phyloP scores from a whole-genome alignment of 2,888 invertebrate species.

The Diogma glabrata region DNA sequence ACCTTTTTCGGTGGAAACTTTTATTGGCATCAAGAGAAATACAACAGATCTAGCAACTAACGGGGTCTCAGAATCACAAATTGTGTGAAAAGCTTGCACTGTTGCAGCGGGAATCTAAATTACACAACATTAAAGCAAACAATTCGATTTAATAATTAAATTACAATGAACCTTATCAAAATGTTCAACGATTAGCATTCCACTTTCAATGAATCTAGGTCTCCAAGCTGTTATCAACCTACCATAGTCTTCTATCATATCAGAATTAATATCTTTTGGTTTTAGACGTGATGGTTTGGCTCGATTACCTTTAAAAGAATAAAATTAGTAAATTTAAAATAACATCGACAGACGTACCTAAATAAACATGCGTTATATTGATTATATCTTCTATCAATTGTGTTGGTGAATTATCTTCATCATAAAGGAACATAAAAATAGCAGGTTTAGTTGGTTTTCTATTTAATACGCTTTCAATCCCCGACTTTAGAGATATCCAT shows the following conservation, averaged over 20 bases:
- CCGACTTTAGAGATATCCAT: slow-evolving; percentile 30
- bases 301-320: slow-evolving; percentile 19
- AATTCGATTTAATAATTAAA: too few species aligned
- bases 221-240: slow-evolving; percentile 7
- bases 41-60: slow-evolving; percentile 27
- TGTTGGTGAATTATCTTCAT: slow-evolving; percentile 23
- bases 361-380: slow-evolving; percentile 26
- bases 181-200: slow-evolving; percentile 11
- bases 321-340: too few species aligned
- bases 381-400: slow-evolving; percentile 30
- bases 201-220: slow-evolving; percentile 7
- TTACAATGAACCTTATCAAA: slow-evolving; percentile 10
- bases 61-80: slow-evolving; percentile 40
- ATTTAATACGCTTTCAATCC: slow-evolving; percentile 26
- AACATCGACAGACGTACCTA: too few species aligned
- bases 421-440: slow-evolving; percentile 35
- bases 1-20: background rate
- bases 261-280: slow-evolving; percentile 13
- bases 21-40: slow-evolving; percentile 23
- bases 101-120: slow-evolving; percentile 18
- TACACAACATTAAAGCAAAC: too few species aligned
- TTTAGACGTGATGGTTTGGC: slow-evolving; percentile 24
- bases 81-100: slow-evolving; percentile 36
- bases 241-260: slow-evolving; percentile 11
- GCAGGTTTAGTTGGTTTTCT: slow-evolving; percentile 24